Conservation (phyloP, 2,113 vertebrate species). For the Ochotona princeps region DNA sequence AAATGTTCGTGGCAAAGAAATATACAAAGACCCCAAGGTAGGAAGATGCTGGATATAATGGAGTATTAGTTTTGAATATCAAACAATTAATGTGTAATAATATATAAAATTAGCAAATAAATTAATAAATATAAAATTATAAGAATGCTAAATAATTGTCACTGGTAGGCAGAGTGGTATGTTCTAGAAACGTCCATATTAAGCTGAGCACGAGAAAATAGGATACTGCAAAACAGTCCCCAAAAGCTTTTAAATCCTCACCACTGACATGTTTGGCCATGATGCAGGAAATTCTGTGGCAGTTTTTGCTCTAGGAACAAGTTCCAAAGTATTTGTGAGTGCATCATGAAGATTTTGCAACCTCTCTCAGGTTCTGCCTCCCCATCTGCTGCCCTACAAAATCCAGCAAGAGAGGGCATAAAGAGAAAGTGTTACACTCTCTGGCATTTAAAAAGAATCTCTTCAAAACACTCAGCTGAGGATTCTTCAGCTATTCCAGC, state of each 20-base stretch:
- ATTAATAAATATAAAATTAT: no score
- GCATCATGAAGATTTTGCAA: background rate
- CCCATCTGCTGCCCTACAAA: background rate
- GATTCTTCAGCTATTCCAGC: slow-evolving; percentile 77
- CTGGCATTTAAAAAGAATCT: slow-evolving; percentile 13
- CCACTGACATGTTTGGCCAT: no score
- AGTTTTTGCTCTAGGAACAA: background rate
- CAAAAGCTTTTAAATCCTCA: background rate
- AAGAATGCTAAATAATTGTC: background rate
- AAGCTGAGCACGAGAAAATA: slow-evolving; percentile 21
- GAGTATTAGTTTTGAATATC: background rate
- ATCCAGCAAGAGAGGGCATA: background rate
- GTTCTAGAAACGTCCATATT: background rate
- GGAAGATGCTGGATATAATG: background rate
- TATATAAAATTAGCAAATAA: no score
- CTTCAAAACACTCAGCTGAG: slow-evolving; percentile 64
- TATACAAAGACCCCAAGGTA: background rate
- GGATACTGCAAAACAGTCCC: background rate
- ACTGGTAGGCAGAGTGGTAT: background rate
- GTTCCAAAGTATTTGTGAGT: background rate
- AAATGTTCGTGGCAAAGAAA: background rate
- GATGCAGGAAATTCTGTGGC: background rate
- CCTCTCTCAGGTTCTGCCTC: background rate
- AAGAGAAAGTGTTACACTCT: background rate
- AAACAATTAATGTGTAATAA: background rate